phyloP scores from a whole-genome alignment of 1,140 invertebrate genomes.

The Drosophila auraria region DNA sequence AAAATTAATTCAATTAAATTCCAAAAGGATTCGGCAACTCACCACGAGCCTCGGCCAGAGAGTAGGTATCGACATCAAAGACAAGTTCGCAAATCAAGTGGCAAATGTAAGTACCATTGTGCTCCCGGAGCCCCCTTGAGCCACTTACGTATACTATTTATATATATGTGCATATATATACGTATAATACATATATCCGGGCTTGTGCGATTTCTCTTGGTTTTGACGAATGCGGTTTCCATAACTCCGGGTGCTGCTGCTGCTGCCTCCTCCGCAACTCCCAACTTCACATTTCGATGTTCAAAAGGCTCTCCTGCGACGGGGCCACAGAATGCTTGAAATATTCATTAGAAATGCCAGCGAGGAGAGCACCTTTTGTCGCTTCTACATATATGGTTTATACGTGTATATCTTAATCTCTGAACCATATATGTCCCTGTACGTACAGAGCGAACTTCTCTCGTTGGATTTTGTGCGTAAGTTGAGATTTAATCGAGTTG shows the following conservation, averaged over 20 bases:
- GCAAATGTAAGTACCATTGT: slow-evolving; percentile 30
- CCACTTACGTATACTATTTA: slow-evolving; percentile 6
- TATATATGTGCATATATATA: not conserved
- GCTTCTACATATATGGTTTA: not conserved
- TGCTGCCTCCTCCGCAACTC: not conserved
- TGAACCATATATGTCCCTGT: slow-evolving; percentile 1
- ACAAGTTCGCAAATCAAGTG: slow-evolving; percentile 51
- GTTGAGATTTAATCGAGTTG: slow-evolving; percentile 10
- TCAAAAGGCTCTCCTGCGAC: slow-evolving; percentile 31
- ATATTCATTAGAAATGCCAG: slow-evolving; percentile 62
- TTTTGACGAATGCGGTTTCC: slow-evolving; percentile 51
- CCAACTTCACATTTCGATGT: slow-evolving; percentile 34
- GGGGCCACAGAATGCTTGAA: slow-evolving; percentile 37
- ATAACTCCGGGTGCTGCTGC: slow-evolving; percentile 9
- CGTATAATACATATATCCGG: slow-evolving; percentile 16
- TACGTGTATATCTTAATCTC: slow-evolving; percentile 4
- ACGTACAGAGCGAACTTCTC: not conserved
- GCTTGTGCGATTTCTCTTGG: slow-evolving; percentile 19
- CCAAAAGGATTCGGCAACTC: slow-evolving; percentile 5
- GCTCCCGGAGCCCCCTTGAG: slow-evolving; percentile 19
- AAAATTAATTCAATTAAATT: slow-evolving; percentile 47
- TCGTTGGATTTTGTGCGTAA: not conserved
- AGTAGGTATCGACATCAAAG: slow-evolving; percentile 46
- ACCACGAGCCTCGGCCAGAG: not conserved
- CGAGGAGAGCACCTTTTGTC: slow-evolving; percentile 23